phyloP scores from a whole-genome alignment of 2,888 invertebrate species.

The Phengaris alcon region DNA sequence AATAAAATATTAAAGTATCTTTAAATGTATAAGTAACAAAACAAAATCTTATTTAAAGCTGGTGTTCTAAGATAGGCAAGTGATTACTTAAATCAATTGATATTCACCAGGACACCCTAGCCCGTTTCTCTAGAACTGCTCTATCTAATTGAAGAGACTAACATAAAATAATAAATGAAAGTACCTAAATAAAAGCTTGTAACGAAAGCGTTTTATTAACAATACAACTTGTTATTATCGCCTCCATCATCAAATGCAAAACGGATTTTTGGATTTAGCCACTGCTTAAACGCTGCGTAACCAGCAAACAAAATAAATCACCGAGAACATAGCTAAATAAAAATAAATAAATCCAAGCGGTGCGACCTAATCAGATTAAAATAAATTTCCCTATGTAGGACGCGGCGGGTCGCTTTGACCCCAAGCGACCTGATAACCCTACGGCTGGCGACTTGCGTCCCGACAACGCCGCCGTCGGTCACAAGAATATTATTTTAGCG shows the following conservation, averaged over 20 bases:
- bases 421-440: constrained; percentile 1
- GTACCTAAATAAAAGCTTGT: too few species aligned
- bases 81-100: too few species aligned
- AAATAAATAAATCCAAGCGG: constrained; percentile 10
- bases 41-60: too few species aligned
- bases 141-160: too few species aligned
- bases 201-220: too few species aligned
- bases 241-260: background rate
- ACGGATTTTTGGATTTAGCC: background rate
- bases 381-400: constrained; percentile 18
- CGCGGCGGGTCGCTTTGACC: background rate
- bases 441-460: background rate
- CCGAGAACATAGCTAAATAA: background rate
- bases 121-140: too few species aligned
- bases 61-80: too few species aligned
- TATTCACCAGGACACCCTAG: too few species aligned
- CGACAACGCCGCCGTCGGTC: background rate
- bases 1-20: too few species aligned
- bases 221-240: background rate
- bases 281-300: background rate
- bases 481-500: background rate
- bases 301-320: background rate
- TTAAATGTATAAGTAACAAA: too few species aligned
- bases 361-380: constrained; percentile 9
- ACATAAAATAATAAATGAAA: too few species aligned